Evolutionary conservation across 2,888 invertebrate species (phyloP).

Genomic region (Microplitis manilae): DNA sequence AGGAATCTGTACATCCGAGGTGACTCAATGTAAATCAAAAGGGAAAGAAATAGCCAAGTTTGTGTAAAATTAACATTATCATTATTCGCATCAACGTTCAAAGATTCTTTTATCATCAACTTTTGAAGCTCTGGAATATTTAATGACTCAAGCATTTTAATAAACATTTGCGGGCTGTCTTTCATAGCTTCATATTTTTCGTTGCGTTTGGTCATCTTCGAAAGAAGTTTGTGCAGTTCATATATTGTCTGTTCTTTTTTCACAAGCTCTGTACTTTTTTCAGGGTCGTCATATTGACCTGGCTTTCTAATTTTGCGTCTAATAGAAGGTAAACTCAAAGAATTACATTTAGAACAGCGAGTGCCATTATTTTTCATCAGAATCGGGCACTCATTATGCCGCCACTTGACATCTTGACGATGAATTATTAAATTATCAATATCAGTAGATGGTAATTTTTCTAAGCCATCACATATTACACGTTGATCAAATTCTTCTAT

Average conservation of each 20-base stretch:
- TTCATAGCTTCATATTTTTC: constrained; percentile 45
- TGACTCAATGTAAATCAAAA: constrained; percentile 59
- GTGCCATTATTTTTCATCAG: constrained; percentile 59
- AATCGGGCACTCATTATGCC: constrained; percentile 62
- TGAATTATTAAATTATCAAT: constrained; percentile 50
- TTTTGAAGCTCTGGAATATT: constrained; percentile 60
- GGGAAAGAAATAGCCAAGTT: constrained; percentile 60
- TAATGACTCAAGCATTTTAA: constrained; percentile 49
- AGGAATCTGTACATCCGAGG: constrained; percentile 59
- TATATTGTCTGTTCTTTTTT: constrained; percentile 52
- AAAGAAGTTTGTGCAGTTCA: constrained; percentile 49
- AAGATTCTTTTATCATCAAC: constrained; percentile 60
- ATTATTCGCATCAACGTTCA: constrained; percentile 52
- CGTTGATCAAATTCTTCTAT: constrained; percentile 65
- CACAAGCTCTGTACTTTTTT: constrained; percentile 38
- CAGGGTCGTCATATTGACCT: constrained; percentile 43
- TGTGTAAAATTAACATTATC: constrained; percentile 54
- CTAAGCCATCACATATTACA: constrained; percentile 63
- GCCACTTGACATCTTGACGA: constrained; percentile 63
- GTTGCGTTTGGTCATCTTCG: constrained; percentile 50
- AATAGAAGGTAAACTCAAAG: constrained; percentile 45
- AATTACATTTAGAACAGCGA: constrained; percentile 62
- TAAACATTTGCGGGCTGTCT: constrained; percentile 42
- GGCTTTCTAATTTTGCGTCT: constrained; percentile 45
- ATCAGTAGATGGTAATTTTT: constrained; percentile 47